Evolutionary conservation across 2,797 vertebrate species (phyloP).

Genomic region (Thaleichthys pacificus): DNA sequence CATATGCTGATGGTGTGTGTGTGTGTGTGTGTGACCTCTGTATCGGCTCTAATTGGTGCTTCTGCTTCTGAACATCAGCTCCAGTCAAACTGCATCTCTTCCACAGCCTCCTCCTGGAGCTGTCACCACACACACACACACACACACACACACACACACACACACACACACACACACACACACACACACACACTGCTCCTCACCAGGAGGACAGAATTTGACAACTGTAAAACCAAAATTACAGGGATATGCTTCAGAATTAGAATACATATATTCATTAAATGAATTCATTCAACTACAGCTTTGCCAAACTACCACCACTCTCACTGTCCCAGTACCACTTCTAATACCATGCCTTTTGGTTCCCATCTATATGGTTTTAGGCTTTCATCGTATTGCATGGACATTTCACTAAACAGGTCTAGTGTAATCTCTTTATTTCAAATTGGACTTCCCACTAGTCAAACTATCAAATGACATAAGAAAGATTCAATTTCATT

Average conservation of each 20-base stretch:
- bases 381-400: too few relatives aligned
- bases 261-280: not conserved
- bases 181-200: not conserved
- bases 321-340: too few relatives aligned
- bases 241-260: not conserved
- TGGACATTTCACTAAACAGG: not conserved
- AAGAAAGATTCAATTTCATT: too few relatives aligned
- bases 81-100: slow-evolving; percentile 68
- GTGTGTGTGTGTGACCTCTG: slow-evolving; percentile 58
- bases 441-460: not conserved
- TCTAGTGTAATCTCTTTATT: not conserved
- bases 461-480: not conserved
- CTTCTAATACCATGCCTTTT: too few relatives aligned
- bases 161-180: not conserved
- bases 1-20: slow-evolving; percentile 48
- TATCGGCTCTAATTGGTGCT: slow-evolving; percentile 55
- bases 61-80: slow-evolving; percentile 50
- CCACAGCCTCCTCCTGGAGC: slow-evolving; percentile 47
- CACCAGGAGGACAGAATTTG: not conserved
- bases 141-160: not conserved
- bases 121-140: slow-evolving; percentile 57
- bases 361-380: too few relatives aligned
- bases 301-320: too few relatives aligned
- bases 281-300: not conserved
- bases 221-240: not conserved